These are phyloP conservation scores for Merodon equestris DNA, from an alignment of 2,888 invertebrate genomes.

Conservation along the genomic window DNA sequence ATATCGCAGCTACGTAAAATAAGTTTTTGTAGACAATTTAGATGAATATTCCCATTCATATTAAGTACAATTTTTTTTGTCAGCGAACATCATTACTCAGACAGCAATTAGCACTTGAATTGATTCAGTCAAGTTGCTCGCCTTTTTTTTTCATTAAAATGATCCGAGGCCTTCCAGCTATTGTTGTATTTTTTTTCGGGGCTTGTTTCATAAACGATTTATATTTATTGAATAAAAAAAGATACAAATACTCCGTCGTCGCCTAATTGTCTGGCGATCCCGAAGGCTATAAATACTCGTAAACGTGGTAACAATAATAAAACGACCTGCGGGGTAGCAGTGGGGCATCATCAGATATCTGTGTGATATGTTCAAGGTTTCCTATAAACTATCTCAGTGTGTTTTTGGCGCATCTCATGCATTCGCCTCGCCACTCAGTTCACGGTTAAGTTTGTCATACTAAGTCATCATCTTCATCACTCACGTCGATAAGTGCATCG, in stretches of 20 bases:
- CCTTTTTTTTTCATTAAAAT: too few relatives aligned
- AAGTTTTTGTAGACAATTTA: too few relatives aligned
- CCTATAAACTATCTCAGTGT: too few relatives aligned
- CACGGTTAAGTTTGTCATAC: slow-evolving; percentile 40
- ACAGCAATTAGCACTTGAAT: slow-evolving; percentile 43
- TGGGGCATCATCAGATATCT: not conserved
- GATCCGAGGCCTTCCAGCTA: slow-evolving; percentile 4
- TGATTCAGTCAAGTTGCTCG: slow-evolving; percentile 24
- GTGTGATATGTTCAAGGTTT: slow-evolving; percentile 35
- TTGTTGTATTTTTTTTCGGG: slow-evolving; percentile 14
- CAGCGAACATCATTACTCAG: slow-evolving; percentile 34
- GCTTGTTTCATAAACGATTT: slow-evolving; percentile 42
- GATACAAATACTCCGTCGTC: slow-evolving; percentile 36
- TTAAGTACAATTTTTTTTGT: slow-evolving; percentile 30
- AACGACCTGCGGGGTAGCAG: not conserved
- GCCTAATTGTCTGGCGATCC: slow-evolving; percentile 51
- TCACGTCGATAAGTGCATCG: too few relatives aligned
- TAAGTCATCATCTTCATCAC: slow-evolving; percentile 22
- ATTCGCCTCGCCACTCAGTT: slow-evolving; percentile 30
- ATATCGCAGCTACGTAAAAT: too few relatives aligned
- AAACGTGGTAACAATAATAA: slow-evolving; percentile 14
- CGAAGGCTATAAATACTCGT: slow-evolving; percentile 49
- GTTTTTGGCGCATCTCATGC: too few relatives aligned
- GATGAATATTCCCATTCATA: too few relatives aligned
- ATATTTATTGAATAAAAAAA: slow-evolving; percentile 26